Percentiles rank a stretch among this genome's conserved stretches.
Evolutionary conservation across 2,113 vertebrate genomes (phyloP).

Genomic region (Rhinopithecus roxellana): DNA sequence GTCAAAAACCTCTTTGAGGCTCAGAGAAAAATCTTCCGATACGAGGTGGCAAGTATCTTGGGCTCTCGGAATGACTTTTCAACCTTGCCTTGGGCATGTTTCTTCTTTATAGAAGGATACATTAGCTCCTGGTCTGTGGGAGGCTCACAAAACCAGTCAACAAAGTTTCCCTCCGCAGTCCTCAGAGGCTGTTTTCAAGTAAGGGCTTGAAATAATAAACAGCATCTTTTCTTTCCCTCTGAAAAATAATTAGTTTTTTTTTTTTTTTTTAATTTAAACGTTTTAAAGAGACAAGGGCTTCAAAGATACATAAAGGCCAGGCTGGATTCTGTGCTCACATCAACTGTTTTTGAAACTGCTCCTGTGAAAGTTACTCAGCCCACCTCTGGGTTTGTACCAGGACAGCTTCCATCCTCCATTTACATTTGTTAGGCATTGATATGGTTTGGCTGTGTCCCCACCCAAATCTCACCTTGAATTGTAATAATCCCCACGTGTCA

Average conservation of each 20-base stretch:
- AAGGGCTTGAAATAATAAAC: slow-evolving; percentile 50
- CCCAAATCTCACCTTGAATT: too few relatives aligned
- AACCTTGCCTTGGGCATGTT: slow-evolving; percentile 47
- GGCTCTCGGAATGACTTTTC: slow-evolving; percentile 37
- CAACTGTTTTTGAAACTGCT: background rate
- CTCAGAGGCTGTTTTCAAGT: slow-evolving; percentile 39
- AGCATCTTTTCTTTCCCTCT: background rate
- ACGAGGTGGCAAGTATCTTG: background rate
- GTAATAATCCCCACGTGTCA: too few relatives aligned
- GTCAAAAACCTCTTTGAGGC: slow-evolving; percentile 34
- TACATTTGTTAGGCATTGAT: background rate
- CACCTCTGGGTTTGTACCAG: background rate
- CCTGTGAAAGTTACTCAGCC: background rate
- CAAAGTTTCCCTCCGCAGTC: background rate
- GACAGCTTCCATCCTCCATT: background rate
- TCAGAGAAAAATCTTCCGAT: slow-evolving; percentile 41
- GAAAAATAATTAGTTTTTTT: slow-evolving; percentile 45
- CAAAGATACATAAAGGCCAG: background rate
- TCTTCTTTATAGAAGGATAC: background rate
- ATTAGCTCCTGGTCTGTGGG: background rate
- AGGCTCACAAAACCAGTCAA: background rate
- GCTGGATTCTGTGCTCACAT: background rate
- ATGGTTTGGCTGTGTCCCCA: too few relatives aligned
- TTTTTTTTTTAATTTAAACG: slow-evolving; percentile 26
- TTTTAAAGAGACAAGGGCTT: background rate